Evolutionary conservation across 2,888 invertebrate genomes (phyloP), one percentile per base, ranked within the genome.

Genomic region (Archips xylosteana): DNA sequence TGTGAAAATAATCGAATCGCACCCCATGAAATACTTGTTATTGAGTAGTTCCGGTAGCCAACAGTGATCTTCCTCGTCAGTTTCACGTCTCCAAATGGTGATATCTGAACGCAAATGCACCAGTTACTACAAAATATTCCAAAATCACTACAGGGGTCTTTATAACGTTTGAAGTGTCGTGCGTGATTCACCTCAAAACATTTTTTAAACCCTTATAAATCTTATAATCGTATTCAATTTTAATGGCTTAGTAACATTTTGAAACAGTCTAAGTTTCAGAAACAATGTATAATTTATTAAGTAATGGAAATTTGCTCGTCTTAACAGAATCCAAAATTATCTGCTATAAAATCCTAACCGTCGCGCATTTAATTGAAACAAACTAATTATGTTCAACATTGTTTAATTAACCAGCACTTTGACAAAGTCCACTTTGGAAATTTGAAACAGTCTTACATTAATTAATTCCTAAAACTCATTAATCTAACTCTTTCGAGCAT

Each of bases 321-420:
- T 64, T 68, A 71, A 54, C 34, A 10, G 23, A 57, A 64, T 69
- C 60, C 39, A 13, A 64, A 54, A 70, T 63, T 70, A 42, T n/a
- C 13, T 47, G 49, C 49, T 15, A 47, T 60, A 61, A 61, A 57
- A 59, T 70, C 75, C 70, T 32, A 64, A 62, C 71, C 74, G 67
- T 70, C 66, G 66, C 76, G 65, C 79, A 79, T 80, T 79, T 75
- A 77, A 80, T 79, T 75, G 79, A 80, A 82, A 82, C 80, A 82
- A 82, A 80, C 80, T 80, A 82, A 85, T 85, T 85, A 79, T 81
- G 81, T 84, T 83, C 78, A 82, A 83, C 85, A 84, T 80, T 81
- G 80, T 86, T 84, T 85, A 86, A 87, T 85, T 85, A 87, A 84
- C 82, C 79, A 75, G 78, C 81, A 82, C 84, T 86, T 87, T 84